Evolutionary conservation across 2,113 vertebrate species (phyloP).

Genomic region (Rallus limicola): DNA sequence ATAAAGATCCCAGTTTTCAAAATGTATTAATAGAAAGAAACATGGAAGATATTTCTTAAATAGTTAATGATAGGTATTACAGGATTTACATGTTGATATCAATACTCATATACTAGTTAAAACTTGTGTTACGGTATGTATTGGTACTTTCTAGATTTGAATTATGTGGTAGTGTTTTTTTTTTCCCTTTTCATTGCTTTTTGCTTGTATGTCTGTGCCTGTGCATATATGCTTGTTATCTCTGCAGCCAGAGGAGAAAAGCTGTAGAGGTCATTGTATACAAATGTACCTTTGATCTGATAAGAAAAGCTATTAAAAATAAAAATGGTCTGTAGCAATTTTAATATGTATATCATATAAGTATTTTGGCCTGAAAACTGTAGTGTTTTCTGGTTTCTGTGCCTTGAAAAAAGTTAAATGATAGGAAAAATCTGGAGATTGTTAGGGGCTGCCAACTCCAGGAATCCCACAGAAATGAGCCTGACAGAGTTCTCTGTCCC

Average conservation of each 20-base stretch:
- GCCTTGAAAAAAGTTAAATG: not conserved
- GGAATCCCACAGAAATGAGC: not conserved
- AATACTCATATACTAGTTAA: not conserved
- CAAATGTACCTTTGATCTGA: not conserved
- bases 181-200: not conserved
- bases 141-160: not conserved
- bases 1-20: not conserved
- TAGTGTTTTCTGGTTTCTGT: not conserved
- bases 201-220: not conserved
- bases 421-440: not conserved
- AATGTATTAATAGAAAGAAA: not conserved
- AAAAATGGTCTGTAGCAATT: not conserved
- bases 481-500: not conserved
- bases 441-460: not conserved
- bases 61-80: not conserved
- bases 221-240: not conserved
- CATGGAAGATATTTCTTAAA: not conserved
- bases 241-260: not conserved
- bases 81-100: not conserved
- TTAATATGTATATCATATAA: not conserved
- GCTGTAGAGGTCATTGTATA: not conserved
- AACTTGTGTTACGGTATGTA: not conserved
- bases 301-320: not conserved
- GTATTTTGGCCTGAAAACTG: not conserved
- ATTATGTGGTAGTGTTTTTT: not conserved